Evolutionary conservation across 2,113 vertebrate species (phyloP).

Genomic region (Probosciger aterrimus): DNA sequence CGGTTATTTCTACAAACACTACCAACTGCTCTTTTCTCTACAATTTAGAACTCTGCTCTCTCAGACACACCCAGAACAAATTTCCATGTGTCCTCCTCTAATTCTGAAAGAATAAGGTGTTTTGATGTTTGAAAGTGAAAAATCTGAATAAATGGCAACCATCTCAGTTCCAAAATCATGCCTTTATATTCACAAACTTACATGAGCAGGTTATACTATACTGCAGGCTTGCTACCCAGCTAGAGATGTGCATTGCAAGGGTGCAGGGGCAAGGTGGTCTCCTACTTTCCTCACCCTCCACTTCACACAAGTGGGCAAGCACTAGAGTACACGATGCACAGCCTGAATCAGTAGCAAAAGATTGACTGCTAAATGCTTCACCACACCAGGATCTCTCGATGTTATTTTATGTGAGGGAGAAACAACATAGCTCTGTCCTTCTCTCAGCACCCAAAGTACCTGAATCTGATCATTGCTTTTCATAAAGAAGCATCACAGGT

Average conservation of each 20-base stretch:
- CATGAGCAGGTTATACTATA: accelerated
- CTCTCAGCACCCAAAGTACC: background rate
- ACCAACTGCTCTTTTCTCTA: background rate
- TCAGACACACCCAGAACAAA: background rate
- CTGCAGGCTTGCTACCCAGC: background rate
- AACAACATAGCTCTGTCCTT: background rate
- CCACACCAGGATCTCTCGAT: background rate
- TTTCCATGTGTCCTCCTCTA: background rate
- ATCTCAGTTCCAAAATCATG: background rate
- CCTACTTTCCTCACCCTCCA: background rate
- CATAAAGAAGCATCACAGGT: background rate
- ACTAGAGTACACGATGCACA: accelerated
- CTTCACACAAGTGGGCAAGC: background rate
- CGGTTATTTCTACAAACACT: background rate
- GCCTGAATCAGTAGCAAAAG: background rate
- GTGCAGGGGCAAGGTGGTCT: background rate
- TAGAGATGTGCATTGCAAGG: background rate
- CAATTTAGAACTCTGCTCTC: background rate
- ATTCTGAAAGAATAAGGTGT: background rate
- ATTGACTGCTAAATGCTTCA: background rate
- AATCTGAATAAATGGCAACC: background rate
- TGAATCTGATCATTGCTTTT: background rate
- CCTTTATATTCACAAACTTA: background rate
- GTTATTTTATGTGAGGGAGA: background rate
- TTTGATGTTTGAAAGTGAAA: background rate